phyloP scores from a whole-genome alignment of 2,797 vertebrate genomes.

The Melopsittacus undulatus region DNA sequence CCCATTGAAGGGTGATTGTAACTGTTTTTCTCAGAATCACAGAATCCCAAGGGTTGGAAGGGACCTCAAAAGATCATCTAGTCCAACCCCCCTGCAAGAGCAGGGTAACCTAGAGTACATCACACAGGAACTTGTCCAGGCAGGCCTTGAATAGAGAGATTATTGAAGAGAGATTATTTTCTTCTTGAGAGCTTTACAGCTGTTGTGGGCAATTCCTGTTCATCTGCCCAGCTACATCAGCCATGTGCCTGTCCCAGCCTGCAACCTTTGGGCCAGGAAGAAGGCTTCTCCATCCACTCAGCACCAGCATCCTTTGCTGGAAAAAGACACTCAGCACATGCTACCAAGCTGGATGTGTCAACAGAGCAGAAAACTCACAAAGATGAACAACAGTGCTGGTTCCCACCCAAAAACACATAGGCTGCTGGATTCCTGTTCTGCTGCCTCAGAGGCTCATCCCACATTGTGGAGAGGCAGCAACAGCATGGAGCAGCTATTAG shows the following conservation, averaged over 20 bases:
- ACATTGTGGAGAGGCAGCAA: not conserved
- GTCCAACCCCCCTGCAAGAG: no score
- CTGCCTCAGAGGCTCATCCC: not conserved
- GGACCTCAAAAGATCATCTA: no score
- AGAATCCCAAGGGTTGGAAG: no score
- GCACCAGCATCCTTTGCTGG: not conserved
- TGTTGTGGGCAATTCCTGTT: not conserved
- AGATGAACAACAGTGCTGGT: not conserved
- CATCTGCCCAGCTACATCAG: not conserved
- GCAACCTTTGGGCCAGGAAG: not conserved
- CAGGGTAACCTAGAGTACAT: no score
- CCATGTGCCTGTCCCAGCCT: not conserved
- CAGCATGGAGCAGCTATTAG: not conserved
- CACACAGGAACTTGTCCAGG: no score
- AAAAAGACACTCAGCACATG: not conserved
- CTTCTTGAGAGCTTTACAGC: not conserved
- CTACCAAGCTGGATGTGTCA: rapidly evolving
- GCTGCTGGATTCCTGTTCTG: not conserved
- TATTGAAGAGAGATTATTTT: not conserved
- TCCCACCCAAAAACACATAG: not conserved
- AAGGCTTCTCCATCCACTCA: not conserved
- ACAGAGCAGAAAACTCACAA: not conserved
- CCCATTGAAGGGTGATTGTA: not conserved
- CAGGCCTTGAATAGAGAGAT: no score
- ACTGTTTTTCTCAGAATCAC: not conserved